Evolutionary conservation across 1,140 invertebrate species (phyloP).

Genomic region (Drosophila subpulchrella): DNA sequence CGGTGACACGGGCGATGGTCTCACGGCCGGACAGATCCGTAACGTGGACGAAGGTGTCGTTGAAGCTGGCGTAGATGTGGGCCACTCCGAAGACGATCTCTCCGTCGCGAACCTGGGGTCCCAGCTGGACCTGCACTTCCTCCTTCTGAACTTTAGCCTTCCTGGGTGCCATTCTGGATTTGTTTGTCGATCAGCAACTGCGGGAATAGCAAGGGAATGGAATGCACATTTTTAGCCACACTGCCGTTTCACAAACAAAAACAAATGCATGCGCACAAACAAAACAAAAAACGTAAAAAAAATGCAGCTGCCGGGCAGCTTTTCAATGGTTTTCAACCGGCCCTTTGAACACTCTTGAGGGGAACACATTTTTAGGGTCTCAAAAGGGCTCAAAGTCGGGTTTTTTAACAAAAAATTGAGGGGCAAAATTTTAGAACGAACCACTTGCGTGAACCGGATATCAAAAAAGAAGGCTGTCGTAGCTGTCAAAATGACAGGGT

Average conservation of each 20-base stretch:
- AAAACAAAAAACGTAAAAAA: conserved; percentile 52
- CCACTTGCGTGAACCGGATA: conserved; percentile 82
- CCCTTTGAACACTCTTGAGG: conserved; percentile 7
- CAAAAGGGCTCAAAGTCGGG: background rate
- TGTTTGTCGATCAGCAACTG: conserved; percentile 53
- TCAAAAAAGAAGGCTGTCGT: conserved; percentile 73
- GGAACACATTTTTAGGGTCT: conserved; percentile 8
- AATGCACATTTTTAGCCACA: conserved; percentile 11
- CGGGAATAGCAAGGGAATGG: conserved; percentile 22
- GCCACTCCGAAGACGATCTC: conserved; percentile 99
- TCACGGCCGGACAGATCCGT: conserved; percentile 99
- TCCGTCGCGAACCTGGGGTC: conserved; percentile 98
- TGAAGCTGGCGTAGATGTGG: conserved; percentile 99
- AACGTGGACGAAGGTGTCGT: conserved; percentile 99
- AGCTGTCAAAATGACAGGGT: conserved; percentile 51
- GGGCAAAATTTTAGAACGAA: conserved; percentile 52
- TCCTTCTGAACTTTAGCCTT: conserved; percentile 99
- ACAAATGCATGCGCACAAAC: conserved; percentile 40
- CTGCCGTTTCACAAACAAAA: conserved; percentile 42
- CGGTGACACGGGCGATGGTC: conserved; percentile 99
- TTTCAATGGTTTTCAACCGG: background rate
- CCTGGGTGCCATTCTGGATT: conserved; percentile 94
- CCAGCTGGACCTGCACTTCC: conserved; percentile 97
- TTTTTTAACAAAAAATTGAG: conserved; percentile 34
- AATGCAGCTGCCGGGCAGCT: conserved; percentile 9